Conservation (phyloP, 2,888 invertebrate genomes). For the Drosophila greeni region DNA sequence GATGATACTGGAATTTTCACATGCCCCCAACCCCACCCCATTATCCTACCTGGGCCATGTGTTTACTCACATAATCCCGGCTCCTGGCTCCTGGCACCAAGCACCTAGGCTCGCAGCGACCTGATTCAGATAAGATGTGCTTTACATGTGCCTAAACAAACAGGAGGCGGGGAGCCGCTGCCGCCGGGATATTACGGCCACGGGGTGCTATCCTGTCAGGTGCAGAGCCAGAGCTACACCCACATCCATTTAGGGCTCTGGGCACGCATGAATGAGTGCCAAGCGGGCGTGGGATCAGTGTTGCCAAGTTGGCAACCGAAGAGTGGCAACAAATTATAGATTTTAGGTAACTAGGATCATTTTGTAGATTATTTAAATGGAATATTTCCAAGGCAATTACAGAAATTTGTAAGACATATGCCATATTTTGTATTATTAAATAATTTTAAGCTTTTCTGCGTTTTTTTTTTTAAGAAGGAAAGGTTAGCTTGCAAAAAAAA, state of each 20-base stretch:
- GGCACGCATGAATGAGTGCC: constrained; percentile 68
- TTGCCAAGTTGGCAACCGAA: background rate
- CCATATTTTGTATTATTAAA: background rate
- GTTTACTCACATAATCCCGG: constrained; percentile 56
- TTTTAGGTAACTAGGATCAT: background rate
- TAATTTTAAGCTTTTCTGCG: background rate
- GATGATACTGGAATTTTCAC: constrained; percentile 23
- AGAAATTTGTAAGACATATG: background rate
- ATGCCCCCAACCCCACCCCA: constrained; percentile 21
- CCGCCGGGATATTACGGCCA: background rate
- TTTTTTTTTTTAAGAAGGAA: no score
- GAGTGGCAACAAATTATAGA: background rate
- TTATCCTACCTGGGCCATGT: constrained; percentile 21
- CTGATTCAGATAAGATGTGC: constrained; percentile 66
- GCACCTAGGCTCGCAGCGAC: constrained; percentile 48
- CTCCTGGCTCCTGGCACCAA: constrained; percentile 27
- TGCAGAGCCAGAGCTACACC: constrained; percentile 40
- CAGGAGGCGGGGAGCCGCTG: constrained; percentile 31
- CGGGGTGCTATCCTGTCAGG: constrained; percentile 43
- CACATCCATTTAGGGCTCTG: constrained; percentile 50
- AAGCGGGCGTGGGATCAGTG: constrained; percentile 42
- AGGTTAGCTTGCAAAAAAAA: background rate
- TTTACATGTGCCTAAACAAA: constrained; percentile 73
- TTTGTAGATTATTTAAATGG: no score
- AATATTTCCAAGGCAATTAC: background rate